Base-by-base conservation (phyloP, 2,888 invertebrate species). In the Phyllotreta striolata region DNA sequence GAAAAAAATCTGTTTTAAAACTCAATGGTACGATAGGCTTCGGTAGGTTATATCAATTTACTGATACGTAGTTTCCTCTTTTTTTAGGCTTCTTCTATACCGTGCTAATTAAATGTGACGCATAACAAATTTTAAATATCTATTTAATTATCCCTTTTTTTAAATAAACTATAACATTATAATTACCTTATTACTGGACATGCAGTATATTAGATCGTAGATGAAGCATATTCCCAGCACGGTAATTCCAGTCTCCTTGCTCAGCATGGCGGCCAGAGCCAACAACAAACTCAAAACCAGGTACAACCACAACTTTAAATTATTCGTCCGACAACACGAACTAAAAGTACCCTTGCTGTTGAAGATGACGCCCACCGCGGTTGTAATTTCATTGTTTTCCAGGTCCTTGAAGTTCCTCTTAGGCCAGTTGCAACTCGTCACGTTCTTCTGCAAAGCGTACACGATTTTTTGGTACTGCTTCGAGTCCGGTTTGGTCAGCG, bases 171-270 rank as follows among this genome's bases (percentile, higher is more conserved):
- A 24, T 24, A 24, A 24, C 24, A 24, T 24, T 24, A 9, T 41
- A 7, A 74, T 73, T 70, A 77, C 78, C 75, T 78, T 78, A 49
- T 73, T 76, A 39, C 69, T 67, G 34, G 73, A 72, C 76, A 83
- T 69, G 81, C 83, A 73, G 83, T 83, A 87, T 73, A 89, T 83
- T 77, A 93, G 84, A 83, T 98, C 96, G 84, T 94, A 96, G 69
- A 93, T 85, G 73, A 91, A 91, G 83, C 96, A 97, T 68, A 96
- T 89, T 62, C 92, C 90, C 75, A 98, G 84, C 66, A 96, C 95
- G 71, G 95, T 95, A 77, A 97, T 89, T 58, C 96, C 97, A 56
- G 96, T 96, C 83, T 98, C 98, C 84, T 97, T 98, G 84, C 95
- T 94, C 73, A 98, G 86, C 83, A 96, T 91, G 69, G 95, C 93